A percentile compares a stretch with the other conserved stretches of the same genome.
These are phyloP conservation scores for Thecocarcelia acutangulata DNA, from an alignment of 2,888 invertebrate species.

Conservation along the genomic window DNA sequence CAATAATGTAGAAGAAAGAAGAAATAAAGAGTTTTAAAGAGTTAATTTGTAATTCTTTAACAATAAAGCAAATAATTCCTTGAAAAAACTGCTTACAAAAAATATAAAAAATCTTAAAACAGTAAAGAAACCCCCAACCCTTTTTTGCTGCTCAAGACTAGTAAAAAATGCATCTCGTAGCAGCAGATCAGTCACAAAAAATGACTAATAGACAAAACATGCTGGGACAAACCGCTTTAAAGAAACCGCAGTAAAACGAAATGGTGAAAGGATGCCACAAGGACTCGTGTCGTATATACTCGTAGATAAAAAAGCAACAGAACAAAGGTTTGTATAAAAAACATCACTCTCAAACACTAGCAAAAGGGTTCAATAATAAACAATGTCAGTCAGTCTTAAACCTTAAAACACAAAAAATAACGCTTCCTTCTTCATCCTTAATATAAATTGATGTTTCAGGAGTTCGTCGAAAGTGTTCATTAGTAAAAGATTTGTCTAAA, in stretches of 20 bases:
- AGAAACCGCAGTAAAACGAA: slow-evolving; percentile 46
- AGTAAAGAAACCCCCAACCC: too few relatives aligned
- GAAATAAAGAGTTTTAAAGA: too few relatives aligned
- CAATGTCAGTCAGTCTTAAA: neutral
- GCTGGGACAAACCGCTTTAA: slow-evolving; percentile 39
- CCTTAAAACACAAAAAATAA: neutral
- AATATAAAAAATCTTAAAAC: too few relatives aligned
- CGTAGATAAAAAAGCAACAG: slow-evolving; percentile 13
- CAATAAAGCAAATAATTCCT: too few relatives aligned
- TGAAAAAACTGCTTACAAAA: too few relatives aligned
- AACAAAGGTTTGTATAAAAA: slow-evolving; percentile 47
- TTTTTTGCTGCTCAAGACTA: too few relatives aligned
- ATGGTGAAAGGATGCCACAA: slow-evolving; percentile 47
- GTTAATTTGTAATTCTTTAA: slow-evolving; percentile 47
- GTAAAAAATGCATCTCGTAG: slow-evolving; percentile 50
- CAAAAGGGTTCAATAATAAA: neutral
- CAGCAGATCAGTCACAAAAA: slow-evolving; percentile 27
- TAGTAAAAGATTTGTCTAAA: slow-evolving; percentile 1
- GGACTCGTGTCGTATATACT: slow-evolving; percentile 61
- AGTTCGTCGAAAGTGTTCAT: neutral
- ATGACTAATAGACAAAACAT: slow-evolving; percentile 15
- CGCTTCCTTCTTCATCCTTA: neutral
- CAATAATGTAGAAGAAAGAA: too few relatives aligned
- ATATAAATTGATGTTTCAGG: neutral
- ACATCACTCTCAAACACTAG: neutral